phyloP scores from a whole-genome alignment of 2,797 vertebrate species.

The Cuniculus paca region DNA sequence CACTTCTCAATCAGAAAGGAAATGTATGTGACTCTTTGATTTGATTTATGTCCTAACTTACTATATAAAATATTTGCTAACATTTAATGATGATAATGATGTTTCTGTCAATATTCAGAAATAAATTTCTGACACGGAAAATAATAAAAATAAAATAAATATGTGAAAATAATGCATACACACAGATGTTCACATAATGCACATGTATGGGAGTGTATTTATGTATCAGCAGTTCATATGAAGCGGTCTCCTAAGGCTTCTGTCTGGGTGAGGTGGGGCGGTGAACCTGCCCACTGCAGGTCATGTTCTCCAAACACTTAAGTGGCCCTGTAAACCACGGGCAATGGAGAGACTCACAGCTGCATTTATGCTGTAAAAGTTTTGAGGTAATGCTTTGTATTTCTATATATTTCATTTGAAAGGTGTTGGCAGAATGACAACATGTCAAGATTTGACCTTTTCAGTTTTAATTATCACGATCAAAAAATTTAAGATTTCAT shows the following conservation, averaged over 20 bases:
- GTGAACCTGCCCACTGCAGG: not conserved
- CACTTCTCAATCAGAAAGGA: not conserved
- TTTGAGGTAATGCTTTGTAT: not conserved
- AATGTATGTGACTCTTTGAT: not conserved
- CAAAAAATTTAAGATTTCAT: not conserved
- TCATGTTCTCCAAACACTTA: not conserved
- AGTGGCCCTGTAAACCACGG: not conserved
- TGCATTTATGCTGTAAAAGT: not conserved
- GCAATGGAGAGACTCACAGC: not conserved
- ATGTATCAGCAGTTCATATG: too few species aligned
- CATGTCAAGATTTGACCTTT: not conserved
- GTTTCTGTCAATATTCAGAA: not conserved
- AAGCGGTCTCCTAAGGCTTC: not conserved
- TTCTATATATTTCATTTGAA: not conserved
- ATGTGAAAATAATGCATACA: not conserved
- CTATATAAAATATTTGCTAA: not conserved
- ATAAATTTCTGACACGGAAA: not conserved
- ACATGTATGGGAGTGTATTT: not conserved
- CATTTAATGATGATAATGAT: not conserved
- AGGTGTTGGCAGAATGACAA: not conserved
- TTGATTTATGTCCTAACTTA: not conserved
- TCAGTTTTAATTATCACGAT: not conserved
- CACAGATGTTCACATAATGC: not conserved
- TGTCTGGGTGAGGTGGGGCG: not conserved
- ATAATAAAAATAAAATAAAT: not conserved